These are phyloP conservation scores for Hycleus cichorii DNA, from an alignment of 1,140 invertebrate genomes.

Conservation along the genomic window DNA sequence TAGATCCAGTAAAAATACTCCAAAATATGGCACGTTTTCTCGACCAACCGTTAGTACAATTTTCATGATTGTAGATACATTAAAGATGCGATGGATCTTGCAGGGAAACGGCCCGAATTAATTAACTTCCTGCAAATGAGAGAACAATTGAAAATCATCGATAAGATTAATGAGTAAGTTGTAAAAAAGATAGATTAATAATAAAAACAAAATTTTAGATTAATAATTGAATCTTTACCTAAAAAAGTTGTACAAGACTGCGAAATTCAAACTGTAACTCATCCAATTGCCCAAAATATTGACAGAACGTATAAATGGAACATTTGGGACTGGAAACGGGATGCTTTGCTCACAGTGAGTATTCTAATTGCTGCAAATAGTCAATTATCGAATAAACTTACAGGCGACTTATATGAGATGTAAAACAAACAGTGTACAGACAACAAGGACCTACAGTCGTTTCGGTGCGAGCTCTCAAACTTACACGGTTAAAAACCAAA, in stretches of 20 bases:
- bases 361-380: neutral
- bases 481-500: constrained; percentile 40
- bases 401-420: constrained; percentile 52
- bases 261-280: constrained; percentile 62
- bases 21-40: too few species aligned
- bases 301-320: constrained; percentile 66
- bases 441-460: constrained; percentile 46
- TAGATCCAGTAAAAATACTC: too few species aligned
- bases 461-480: constrained; percentile 49
- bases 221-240: neutral
- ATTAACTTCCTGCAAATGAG: constrained; percentile 52
- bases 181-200: neutral
- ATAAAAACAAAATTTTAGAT: neutral
- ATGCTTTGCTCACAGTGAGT: constrained; percentile 29
- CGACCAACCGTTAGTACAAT: neutral
- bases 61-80: constrained; percentile 43
- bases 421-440: constrained; percentile 55
- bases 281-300: constrained; percentile 54
- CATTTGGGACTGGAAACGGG: constrained; percentile 61
- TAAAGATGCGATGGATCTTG: constrained; percentile 47
- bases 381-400: constrained; percentile 5
- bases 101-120: constrained; percentile 48
- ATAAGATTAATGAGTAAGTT: constrained; percentile 32
- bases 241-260: constrained; percentile 43
- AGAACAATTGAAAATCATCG: constrained; percentile 45